These are phyloP conservation scores for Pholis gunnellus DNA, from an alignment of 2,113 vertebrate genomes.

Conservation along the genomic window DNA sequence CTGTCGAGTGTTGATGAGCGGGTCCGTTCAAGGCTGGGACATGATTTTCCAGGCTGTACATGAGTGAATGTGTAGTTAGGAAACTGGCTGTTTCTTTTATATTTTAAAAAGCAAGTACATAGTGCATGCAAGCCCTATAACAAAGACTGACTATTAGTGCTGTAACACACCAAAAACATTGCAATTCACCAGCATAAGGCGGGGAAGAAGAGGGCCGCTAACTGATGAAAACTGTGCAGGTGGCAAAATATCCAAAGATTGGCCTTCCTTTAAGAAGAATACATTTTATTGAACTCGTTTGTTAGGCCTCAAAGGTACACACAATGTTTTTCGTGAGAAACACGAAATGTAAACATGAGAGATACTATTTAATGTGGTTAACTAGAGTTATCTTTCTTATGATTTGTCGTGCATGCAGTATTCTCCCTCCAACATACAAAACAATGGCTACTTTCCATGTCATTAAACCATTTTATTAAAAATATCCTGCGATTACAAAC, in stretches of 20 bases:
- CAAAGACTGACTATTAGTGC: neutral
- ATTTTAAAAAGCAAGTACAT: neutral
- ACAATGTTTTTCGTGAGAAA: conserved; percentile 1
- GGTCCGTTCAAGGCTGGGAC: neutral
- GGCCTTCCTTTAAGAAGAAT: neutral
- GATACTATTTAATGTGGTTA: neutral
- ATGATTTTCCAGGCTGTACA: neutral
- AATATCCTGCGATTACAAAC: conserved; percentile 84
- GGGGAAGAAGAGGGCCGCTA: neutral
- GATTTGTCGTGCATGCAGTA: neutral
- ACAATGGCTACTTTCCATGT: conserved; percentile 39
- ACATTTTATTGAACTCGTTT: neutral
- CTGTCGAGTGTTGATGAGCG: neutral
- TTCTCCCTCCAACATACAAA: conserved; percentile 17
- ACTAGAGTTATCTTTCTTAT: neutral
- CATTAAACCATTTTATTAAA: conserved; percentile 85
- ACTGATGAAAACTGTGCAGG: neutral
- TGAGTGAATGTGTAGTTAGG: neutral
- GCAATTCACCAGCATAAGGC: neutral
- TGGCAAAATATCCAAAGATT: neutral
- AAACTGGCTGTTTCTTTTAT: neutral
- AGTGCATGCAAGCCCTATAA: neutral
- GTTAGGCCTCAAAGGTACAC: neutral
- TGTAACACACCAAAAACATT: neutral
- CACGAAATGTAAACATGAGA: neutral